A percentile compares a stretch with the other conserved stretches of the same genome.
Evolutionary conservation across 2,113 vertebrate genomes (phyloP).

Genomic region (Chinchilla lanigera): DNA sequence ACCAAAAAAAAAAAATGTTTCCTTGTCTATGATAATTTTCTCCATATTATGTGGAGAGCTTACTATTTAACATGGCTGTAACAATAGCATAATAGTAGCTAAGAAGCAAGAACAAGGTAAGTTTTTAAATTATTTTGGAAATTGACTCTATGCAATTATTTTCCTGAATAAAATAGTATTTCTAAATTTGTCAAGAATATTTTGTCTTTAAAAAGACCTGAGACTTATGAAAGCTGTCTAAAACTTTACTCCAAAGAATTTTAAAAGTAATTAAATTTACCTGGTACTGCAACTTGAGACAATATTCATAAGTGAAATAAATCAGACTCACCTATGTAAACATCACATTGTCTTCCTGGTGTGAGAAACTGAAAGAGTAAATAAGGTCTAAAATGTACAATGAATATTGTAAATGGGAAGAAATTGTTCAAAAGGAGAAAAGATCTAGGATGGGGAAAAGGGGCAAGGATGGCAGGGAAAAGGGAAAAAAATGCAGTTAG

Average conservation of each 20-base stretch:
- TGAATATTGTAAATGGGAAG: background rate
- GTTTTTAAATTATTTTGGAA: constrained; percentile 22
- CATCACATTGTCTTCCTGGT: background rate
- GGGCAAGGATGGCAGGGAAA: background rate
- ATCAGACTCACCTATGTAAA: background rate
- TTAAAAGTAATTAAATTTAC: background rate
- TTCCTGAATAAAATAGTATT: background rate
- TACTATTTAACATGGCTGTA: constrained; percentile 3
- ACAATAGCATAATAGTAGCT: background rate
- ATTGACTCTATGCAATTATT: background rate
- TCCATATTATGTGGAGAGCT: background rate
- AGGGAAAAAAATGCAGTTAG: background rate
- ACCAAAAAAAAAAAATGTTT: no score
- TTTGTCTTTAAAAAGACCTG: background rate
- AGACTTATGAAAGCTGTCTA: background rate
- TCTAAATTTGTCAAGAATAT: constrained; percentile 23
- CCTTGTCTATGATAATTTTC: background rate
- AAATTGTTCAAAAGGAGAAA: background rate
- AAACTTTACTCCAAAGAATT: constrained; percentile 19
- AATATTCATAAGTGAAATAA: background rate
- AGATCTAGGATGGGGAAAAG: background rate
- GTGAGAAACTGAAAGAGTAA: background rate
- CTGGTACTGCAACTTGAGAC: background rate
- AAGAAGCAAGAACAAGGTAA: background rate
- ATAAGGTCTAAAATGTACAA: background rate